A percentile compares a stretch with the other conserved stretches of the same genome.
Evolutionary conservation across 2,888 invertebrate species (phyloP).

Genomic region (Eledona agricola): DNA sequence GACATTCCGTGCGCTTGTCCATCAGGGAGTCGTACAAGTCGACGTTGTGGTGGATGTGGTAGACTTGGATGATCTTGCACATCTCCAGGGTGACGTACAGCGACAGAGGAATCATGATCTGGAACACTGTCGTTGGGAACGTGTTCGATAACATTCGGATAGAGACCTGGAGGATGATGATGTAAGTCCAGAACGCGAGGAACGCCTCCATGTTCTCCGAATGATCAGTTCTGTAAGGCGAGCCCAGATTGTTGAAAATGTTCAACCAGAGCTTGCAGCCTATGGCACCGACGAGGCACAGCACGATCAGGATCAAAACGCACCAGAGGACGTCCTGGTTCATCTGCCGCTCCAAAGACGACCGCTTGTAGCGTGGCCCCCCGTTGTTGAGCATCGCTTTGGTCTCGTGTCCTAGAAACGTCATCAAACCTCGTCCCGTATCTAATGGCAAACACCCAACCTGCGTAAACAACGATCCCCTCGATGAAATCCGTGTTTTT

Average conservation of each 20-base stretch:
- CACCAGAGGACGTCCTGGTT: conserved; percentile 97
- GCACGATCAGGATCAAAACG: conserved; percentile 86
- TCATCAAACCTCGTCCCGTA: not conserved
- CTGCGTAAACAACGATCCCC: conserved; percentile 96
- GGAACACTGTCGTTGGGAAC: conserved; percentile 40
- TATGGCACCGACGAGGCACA: conserved; percentile 91
- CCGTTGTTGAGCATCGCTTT: conserved; percentile 98
- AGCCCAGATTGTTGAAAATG: conserved; percentile 65
- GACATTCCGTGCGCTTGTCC: conserved; percentile 86
- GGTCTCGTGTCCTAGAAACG: conserved; percentile 84
- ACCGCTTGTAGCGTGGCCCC: conserved; percentile 92
- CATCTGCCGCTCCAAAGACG: conserved; percentile 91
- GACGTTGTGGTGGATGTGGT: conserved; percentile 90
- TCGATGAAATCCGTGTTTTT: conserved; percentile 97
- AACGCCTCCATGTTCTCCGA: conserved; percentile 69
- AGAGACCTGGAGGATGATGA: conserved; percentile 95
- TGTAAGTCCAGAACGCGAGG: conserved; percentile 93
- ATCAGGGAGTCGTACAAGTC: conserved; percentile 86
- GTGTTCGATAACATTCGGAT: too few species aligned
- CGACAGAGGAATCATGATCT: conserved; percentile 96
- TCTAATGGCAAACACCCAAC: conserved; percentile 56
- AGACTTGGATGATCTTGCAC: conserved; percentile 94
- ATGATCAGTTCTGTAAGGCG: conserved; percentile 73
- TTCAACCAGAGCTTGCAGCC: conserved; percentile 90
- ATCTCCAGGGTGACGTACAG: conserved; percentile 97